phyloP scores from a whole-genome alignment of 2,888 invertebrate genomes.

The Oxytorus armatus region DNA sequence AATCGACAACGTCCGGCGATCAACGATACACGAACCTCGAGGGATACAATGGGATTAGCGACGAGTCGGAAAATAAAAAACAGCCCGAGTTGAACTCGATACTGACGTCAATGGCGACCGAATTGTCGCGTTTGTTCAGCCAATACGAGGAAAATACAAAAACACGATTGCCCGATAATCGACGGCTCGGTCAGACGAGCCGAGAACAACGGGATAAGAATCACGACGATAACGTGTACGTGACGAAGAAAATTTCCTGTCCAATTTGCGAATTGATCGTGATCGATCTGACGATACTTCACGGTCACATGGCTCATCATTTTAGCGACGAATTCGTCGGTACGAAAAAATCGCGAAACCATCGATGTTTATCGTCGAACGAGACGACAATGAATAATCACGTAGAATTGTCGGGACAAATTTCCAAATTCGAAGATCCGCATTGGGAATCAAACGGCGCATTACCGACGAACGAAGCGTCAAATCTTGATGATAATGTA shows the following conservation, averaged over 20 bases:
- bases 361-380: not conserved
- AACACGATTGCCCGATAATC: not conserved
- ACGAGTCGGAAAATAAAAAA: not conserved
- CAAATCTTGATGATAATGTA: too few relatives aligned
- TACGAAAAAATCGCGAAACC: not conserved
- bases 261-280: not conserved
- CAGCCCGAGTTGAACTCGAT: conserved; percentile 4
- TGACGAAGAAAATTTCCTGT: not conserved
- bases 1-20: not conserved
- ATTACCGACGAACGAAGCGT: too few relatives aligned
- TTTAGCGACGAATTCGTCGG: conserved; percentile 1
- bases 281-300: not conserved
- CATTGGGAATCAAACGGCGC: not conserved
- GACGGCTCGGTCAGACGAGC: not conserved
- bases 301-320: conserved; percentile 26
- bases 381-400: not conserved
- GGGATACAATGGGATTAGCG: not conserved
- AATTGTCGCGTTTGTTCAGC: not conserved
- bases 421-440: not conserved
- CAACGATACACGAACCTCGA: not conserved
- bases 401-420: not conserved
- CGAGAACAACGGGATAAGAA: not conserved
- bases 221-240: not conserved
- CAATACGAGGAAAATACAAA: not conserved
- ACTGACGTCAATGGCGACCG: not conserved